Evolutionary conservation across 2,797 vertebrate genomes (phyloP).

Genomic region (Borostomias antarcticus): DNA sequence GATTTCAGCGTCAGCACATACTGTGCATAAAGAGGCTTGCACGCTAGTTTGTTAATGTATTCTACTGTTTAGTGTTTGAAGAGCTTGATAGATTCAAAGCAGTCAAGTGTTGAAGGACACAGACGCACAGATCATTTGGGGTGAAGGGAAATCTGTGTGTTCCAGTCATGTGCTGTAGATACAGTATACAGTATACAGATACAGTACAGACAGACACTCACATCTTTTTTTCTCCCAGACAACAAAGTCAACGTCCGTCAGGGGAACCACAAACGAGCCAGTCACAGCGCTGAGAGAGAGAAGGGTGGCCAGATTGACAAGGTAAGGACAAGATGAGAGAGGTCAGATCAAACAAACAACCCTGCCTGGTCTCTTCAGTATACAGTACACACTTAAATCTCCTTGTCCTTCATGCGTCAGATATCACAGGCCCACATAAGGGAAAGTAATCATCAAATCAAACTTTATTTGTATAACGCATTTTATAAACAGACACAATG

Average conservation of each 20-base stretch:
- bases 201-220: not conserved
- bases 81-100: not conserved
- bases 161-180: not conserved
- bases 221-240: slow-evolving; percentile 26
- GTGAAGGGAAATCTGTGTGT: not conserved
- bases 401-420: not conserved
- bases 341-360: not conserved
- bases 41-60: not conserved
- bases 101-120: not conserved
- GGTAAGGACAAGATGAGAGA: not conserved
- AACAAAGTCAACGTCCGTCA: slow-evolving; percentile 36
- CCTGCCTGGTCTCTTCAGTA: not conserved
- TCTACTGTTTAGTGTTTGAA: not conserved
- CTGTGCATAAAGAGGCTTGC: not conserved
- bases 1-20: slow-evolving; percentile 4
- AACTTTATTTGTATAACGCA: no score
- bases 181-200: not conserved
- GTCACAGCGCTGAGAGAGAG: slow-evolving; percentile 14
- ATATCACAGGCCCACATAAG: not conserved
- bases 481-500: no score
- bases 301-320: not conserved
- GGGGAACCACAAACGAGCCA: slow-evolving; percentile 18
- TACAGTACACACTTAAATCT: not conserved
- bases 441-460: not conserved
- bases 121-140: slow-evolving; percentile 3